Evolutionary conservation across 1,140 invertebrate species (phyloP).

Genomic region (Temnothorax nylanderi): DNA sequence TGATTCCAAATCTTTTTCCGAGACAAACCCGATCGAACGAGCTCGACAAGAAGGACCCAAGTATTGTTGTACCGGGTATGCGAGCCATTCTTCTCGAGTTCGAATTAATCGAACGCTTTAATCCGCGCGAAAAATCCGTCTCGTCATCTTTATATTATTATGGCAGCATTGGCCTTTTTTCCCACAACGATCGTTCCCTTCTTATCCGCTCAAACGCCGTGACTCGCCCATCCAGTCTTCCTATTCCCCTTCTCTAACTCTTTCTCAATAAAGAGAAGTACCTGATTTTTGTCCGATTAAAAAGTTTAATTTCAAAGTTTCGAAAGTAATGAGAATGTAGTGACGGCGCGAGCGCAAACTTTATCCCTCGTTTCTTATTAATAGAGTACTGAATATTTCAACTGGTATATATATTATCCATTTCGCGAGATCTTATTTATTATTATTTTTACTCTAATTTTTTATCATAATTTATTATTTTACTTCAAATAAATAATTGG

Average conservation of each 20-base stretch:
- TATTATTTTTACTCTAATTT: not conserved
- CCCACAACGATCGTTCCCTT: constrained; percentile 34
- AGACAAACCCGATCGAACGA: not conserved
- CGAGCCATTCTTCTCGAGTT: constrained; percentile 12
- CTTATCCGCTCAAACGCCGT: constrained; percentile 40
- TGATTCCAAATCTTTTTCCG: not conserved
- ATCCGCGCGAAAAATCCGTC: constrained; percentile 50
- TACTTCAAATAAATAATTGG: not conserved
- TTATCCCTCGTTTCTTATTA: constrained; percentile 35
- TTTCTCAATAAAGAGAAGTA: constrained; percentile 45
- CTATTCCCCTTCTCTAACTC: not conserved
- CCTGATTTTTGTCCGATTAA: constrained; percentile 57
- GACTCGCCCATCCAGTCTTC: constrained; percentile 42
- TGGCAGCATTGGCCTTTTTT: constrained; percentile 42
- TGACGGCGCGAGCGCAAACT: constrained; percentile 35
- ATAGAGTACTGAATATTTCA: constrained; percentile 42
- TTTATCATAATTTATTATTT: not conserved
- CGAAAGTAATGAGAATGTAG: constrained; percentile 40
- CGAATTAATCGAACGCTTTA: constrained; percentile 56
- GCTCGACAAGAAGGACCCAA: not conserved
- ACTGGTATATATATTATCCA: not conserved
- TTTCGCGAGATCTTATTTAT: constrained; percentile 9
- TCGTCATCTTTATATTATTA: constrained; percentile 69
- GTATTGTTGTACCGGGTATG: constrained; percentile 10
- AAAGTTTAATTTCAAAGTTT: constrained; percentile 58